Conservation (phyloP, 2,113 vertebrate species). For the Australoheros scitulus region DNA sequence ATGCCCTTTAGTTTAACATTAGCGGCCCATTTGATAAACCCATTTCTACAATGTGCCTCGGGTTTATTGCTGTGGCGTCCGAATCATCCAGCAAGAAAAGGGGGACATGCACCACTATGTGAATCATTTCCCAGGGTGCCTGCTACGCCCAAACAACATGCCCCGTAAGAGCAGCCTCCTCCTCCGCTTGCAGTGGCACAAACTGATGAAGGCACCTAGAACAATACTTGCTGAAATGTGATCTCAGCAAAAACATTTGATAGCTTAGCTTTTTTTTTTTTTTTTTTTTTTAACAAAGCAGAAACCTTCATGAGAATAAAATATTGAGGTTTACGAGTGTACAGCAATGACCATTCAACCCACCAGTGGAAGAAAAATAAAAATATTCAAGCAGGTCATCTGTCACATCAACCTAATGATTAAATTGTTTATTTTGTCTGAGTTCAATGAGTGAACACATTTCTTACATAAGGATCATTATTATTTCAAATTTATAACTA, state of each 20-base stretch:
- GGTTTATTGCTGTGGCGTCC: constrained; percentile 17
- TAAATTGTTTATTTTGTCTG: background rate
- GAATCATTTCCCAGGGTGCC: constrained; percentile 21
- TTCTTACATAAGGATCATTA: background rate
- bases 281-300: background rate
- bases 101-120: constrained; percentile 17
- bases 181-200: background rate
- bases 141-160: constrained; percentile 8
- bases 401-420: background rate
- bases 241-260: background rate
- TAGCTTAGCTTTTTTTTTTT: background rate
- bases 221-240: background rate
- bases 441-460: background rate
- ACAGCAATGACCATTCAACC: background rate
- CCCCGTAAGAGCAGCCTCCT: constrained; percentile 3
- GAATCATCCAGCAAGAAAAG: constrained; percentile 22
- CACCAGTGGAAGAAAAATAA: background rate
- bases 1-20: constrained; percentile 17
- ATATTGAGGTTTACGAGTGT: background rate
- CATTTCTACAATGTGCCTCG: constrained; percentile 21
- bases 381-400: background rate
- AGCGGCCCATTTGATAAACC: constrained; percentile 19
- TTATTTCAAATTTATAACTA: background rate
- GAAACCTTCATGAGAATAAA: background rate
- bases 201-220: background rate